These are phyloP conservation scores for Falco cherrug DNA, from an alignment of 2,797 vertebrate genomes.

Conservation along the genomic window DNA sequence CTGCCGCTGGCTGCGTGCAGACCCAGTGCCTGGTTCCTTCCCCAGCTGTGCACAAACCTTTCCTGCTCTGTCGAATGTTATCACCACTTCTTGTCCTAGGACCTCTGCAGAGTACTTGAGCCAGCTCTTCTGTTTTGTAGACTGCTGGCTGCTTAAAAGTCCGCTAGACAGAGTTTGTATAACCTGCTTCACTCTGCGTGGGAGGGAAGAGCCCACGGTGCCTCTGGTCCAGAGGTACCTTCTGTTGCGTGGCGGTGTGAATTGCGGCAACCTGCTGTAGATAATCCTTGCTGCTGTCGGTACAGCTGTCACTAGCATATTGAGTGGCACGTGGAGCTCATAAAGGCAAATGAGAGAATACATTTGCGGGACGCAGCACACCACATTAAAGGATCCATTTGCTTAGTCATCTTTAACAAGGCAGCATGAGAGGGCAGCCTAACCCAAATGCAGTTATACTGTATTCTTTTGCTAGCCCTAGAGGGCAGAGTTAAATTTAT, in stretches of 20 bases:
- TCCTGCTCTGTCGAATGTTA: rapidly evolving
- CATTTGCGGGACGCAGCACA: not conserved
- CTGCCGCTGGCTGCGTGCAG: rapidly evolving
- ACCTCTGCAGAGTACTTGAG: not conserved
- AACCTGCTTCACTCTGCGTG: rapidly evolving
- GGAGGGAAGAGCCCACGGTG: not conserved
- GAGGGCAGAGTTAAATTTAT: conserved; percentile 58
- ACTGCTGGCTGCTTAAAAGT: not conserved
- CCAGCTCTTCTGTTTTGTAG: not conserved
- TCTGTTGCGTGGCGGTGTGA: rapidly evolving
- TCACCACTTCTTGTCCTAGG: not conserved
- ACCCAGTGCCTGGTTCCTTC: not conserved
- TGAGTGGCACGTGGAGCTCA: not conserved
- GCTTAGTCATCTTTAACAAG: conserved; percentile 6
- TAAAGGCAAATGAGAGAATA: conserved; percentile 17
- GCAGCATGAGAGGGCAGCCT: conserved; percentile 59
- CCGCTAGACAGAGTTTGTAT: not conserved
- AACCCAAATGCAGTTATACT: not conserved
- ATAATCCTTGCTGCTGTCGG: not conserved
- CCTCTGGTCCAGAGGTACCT: not conserved
- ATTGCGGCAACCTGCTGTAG: not conserved
- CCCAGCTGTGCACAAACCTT: not conserved
- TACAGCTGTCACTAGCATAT: not conserved
- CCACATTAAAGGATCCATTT: conserved; percentile 9
- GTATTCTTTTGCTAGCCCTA: conserved; percentile 16